phyloP scores from a whole-genome alignment of 2,113 vertebrate genomes.

The Hippocampus mohnikei region DNA sequence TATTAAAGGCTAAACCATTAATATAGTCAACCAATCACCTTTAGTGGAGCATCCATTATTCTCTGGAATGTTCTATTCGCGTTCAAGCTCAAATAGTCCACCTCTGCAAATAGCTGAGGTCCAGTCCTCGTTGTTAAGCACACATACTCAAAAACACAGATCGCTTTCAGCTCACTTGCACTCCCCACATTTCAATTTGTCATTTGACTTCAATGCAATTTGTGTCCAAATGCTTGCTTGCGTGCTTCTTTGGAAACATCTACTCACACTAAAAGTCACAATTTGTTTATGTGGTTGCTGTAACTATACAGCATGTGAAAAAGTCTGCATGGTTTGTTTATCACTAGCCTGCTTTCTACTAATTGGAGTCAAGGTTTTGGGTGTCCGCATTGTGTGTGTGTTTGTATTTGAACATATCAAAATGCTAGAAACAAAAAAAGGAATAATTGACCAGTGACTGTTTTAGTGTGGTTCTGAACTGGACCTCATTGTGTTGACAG shows the following conservation, averaged over 20 bases:
- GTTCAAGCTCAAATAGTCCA: too few species aligned
- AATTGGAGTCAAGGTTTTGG: not conserved
- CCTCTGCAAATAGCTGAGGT: too few species aligned
- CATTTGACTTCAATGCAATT: not conserved
- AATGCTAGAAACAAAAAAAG: conserved; percentile 17
- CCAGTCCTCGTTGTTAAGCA: too few species aligned
- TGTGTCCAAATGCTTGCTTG: not conserved
- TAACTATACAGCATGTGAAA: too few species aligned
- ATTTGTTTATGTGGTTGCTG: not conserved
- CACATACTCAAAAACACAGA: too few species aligned
- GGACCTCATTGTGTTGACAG: conserved; percentile 37
- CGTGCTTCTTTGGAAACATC: not conserved
- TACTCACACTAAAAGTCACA: not conserved
- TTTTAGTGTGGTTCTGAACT: conserved; percentile 17
- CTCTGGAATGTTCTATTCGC: too few species aligned
- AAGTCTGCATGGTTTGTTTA: not conserved
- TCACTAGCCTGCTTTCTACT: not conserved
- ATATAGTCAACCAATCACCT: too few species aligned
- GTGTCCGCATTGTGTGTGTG: not conserved
- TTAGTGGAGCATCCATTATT: too few species aligned
- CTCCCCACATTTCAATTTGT: not conserved
- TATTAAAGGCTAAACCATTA: too few species aligned
- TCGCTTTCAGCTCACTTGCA: not conserved
- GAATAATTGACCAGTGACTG: conserved; percentile 27
- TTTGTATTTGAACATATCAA: not conserved